Conservation (phyloP, 2,113 vertebrate genomes). For the Leptocoma aspasia region DNA sequence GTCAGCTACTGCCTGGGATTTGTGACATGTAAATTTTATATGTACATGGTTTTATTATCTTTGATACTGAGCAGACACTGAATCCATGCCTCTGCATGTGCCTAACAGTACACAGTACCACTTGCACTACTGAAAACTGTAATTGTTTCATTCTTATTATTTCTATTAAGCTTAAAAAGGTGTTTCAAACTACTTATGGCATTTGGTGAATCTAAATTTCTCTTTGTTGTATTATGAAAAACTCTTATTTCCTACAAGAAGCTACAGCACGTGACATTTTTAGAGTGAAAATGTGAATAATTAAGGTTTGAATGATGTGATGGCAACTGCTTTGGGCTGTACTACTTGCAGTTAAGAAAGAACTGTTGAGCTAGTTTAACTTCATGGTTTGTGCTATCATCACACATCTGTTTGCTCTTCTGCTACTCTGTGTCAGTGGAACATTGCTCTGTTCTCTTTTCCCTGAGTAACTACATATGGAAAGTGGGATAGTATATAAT, state of each 20-base stretch:
- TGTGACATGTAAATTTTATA: background rate
- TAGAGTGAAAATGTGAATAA: background rate
- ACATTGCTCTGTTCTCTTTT: conserved; percentile 5
- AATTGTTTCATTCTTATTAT: background rate
- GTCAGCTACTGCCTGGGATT: background rate
- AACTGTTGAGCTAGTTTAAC: conserved; percentile 10
- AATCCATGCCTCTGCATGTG: background rate
- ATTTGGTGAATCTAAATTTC: background rate
- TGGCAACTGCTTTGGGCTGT: background rate
- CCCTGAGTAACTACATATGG: conserved; percentile 31
- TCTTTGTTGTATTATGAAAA: background rate
- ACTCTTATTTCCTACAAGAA: conserved; percentile 20
- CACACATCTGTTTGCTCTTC: conserved; percentile 19
- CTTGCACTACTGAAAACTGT: background rate
- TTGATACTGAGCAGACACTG: background rate
- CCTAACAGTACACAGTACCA: background rate
- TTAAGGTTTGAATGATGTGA: background rate
- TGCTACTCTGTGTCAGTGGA: background rate
- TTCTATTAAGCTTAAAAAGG: background rate
- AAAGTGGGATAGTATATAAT: conserved; percentile 37
- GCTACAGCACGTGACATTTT: background rate
- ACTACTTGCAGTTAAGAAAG: background rate
- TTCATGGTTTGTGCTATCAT: conserved; percentile 4
- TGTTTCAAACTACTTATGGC: background rate
- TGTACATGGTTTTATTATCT: background rate